These are phyloP conservation scores for Mantis religiosa DNA, from an alignment of 2,888 invertebrate genomes.

Conservation along the genomic window DNA sequence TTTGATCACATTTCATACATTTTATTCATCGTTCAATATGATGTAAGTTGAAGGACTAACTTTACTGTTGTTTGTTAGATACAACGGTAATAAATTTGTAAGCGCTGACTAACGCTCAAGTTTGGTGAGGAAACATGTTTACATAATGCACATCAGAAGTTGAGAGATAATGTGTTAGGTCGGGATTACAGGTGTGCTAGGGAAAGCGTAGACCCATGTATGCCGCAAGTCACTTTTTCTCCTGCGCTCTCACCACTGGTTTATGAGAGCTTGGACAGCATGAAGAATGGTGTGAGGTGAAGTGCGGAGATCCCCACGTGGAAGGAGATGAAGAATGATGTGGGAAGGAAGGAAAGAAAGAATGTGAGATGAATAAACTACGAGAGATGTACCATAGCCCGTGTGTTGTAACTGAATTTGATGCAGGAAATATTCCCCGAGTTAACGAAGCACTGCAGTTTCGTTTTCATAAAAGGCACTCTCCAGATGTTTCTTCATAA, in stretches of 20 bases:
- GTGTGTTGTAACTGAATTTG: neutral
- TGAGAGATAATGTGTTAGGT: neutral
- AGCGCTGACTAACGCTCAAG: neutral
- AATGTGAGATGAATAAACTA: conserved; percentile 7
- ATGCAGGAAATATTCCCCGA: neutral
- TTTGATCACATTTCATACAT: no score
- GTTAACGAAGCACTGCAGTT: neutral
- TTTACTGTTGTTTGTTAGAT: no score
- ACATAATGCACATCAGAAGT: neutral
- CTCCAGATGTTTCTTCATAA: neutral
- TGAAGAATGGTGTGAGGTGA: neutral
- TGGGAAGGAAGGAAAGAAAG: neutral
- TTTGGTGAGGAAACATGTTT: neutral
- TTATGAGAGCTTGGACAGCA: neutral
- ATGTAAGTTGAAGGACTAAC: no score
- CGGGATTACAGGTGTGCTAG: neutral
- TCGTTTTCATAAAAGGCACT: neutral
- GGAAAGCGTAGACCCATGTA: neutral
- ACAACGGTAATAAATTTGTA: neutral
- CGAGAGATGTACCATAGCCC: no score
- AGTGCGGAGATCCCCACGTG: neutral
- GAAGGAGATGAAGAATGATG: neutral
- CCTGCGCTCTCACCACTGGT: neutral
- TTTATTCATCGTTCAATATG: no score
- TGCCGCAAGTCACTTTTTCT: neutral